Percentiles rank a stretch among this genome's conserved stretches.
Conservation (phyloP, 2,797 vertebrate genomes). For the Syngnathus rostellatus region DNA sequence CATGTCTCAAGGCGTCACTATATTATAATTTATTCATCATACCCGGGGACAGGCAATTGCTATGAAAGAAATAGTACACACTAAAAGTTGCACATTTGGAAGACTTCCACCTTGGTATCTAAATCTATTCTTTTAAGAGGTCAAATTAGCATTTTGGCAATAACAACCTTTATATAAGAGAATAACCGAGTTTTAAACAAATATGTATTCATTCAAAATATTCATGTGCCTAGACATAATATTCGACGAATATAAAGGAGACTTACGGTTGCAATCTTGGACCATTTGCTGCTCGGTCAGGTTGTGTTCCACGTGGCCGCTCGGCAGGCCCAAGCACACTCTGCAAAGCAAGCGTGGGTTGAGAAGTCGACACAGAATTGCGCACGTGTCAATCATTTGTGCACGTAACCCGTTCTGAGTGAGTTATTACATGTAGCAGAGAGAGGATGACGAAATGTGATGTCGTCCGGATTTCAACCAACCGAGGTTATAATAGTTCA, state of each 20-base stretch:
- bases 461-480: background rate
- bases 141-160: background rate
- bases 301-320: conserved; percentile 71
- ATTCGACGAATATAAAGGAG: background rate
- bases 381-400: conserved; percentile 50
- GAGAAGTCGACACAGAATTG: conserved; percentile 27
- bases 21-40: background rate
- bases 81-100: too few species aligned
- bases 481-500: too few species aligned
- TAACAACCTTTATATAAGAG: background rate
- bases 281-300: conserved; percentile 61
- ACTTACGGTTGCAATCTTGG: conserved; percentile 63
- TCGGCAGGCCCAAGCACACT: conserved; percentile 70
- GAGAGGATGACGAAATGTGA: background rate
- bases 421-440: conserved; percentile 41
- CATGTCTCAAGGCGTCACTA: background rate
- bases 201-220: background rate
- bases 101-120: too few species aligned
- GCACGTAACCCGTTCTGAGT: conserved; percentile 37
- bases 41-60: background rate
- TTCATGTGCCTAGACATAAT: background rate
- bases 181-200: background rate
- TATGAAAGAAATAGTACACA: background rate
- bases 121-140: background rate
- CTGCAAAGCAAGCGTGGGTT: conserved; percentile 59